Conservation (phyloP, 2,888 invertebrate genomes). For the Eledona agricola region DNA sequence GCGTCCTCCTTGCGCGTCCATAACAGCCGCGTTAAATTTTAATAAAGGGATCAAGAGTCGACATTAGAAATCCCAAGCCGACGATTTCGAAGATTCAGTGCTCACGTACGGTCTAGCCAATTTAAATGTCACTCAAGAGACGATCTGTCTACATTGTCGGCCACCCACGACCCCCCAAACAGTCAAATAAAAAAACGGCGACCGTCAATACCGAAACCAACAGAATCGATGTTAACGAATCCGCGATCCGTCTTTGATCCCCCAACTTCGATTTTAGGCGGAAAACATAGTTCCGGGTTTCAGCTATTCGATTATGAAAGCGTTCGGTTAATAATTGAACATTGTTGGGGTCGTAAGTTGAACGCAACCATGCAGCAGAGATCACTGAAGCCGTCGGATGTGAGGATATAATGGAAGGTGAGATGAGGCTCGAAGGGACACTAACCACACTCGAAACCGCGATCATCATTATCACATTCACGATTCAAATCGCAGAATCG, state of each 20-base stretch:
- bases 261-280: no score
- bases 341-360: conserved; percentile 6
- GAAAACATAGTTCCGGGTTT: conserved; percentile 3
- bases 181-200: no score
- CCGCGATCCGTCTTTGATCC: no score
- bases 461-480: conserved; percentile 41
- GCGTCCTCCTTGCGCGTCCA: conserved; percentile 33
- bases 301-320: conserved; percentile 9
- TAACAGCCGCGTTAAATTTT: conserved; percentile 41
- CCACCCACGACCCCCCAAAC: no score
- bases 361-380: conserved; percentile 12
- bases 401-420: conserved; percentile 38
- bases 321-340: conserved; percentile 6
- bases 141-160: conserved; percentile 8
- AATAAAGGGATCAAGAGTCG: conserved; percentile 38
- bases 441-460: conserved; percentile 39
- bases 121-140: conserved; percentile 12
- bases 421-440: conserved; percentile 40
- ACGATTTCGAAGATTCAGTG: conserved; percentile 17
- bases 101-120: conserved; percentile 13
- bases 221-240: no score
- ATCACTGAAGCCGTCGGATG: conserved; percentile 32
- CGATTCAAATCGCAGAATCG: conserved; percentile 29
- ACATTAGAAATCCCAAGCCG: conserved; percentile 27
- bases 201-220: no score